These are phyloP conservation scores for Lordiphosa fenestrarum DNA, from an alignment of 2,888 invertebrate species.

Conservation along the genomic window DNA sequence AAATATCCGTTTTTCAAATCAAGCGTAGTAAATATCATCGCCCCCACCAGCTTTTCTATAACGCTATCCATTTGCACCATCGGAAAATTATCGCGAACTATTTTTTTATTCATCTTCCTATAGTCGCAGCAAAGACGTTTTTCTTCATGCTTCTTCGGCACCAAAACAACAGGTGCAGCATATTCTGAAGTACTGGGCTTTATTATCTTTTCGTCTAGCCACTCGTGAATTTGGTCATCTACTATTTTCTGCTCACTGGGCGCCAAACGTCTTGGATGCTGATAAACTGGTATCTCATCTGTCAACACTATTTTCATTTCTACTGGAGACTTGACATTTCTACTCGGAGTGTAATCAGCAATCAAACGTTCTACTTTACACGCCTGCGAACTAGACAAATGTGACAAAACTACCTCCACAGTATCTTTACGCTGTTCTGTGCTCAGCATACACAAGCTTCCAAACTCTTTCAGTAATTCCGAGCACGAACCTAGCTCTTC, in stretches of 20 bases:
- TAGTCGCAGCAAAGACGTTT: conserved; percentile 3
- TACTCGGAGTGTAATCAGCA: too few relatives aligned
- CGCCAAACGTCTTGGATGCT: not conserved
- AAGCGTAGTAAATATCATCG: too few relatives aligned
- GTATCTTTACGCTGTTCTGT: not conserved
- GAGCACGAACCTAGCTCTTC: not conserved
- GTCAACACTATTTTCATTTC: not conserved
- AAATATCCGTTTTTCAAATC: too few relatives aligned
- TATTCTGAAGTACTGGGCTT: too few relatives aligned
- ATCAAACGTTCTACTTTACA: too few relatives aligned
- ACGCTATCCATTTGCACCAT: conserved; percentile 3
- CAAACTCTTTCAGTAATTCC: not conserved
- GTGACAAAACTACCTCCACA: not conserved
- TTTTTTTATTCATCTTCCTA: conserved; percentile 7
- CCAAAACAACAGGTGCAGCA: too few relatives aligned
- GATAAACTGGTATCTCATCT: not conserved
- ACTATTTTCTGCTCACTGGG: not conserved
- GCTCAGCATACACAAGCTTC: not conserved
- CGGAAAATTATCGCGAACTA: conserved; percentile 3
- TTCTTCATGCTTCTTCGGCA: not conserved
- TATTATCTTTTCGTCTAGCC: too few relatives aligned
- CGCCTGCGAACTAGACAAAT: too few relatives aligned
- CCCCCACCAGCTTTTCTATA: too few relatives aligned
- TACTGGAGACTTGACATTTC: not conserved
- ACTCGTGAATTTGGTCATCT: not conserved